Evolutionary conservation across 2,888 invertebrate genomes (phyloP).

Genomic region (Chrysina gloriosa): DNA sequence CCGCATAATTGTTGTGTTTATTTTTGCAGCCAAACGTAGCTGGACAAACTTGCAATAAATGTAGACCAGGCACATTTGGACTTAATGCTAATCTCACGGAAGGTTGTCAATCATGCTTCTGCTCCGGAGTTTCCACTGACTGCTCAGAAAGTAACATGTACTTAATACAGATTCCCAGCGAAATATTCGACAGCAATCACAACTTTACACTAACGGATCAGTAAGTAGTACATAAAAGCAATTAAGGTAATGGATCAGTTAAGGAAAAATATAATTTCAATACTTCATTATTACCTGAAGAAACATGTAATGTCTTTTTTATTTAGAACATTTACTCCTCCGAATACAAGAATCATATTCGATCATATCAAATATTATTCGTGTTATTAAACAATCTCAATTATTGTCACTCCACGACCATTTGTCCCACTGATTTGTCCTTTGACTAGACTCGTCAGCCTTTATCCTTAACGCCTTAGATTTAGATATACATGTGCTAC

Average conservation of each 20-base stretch:
- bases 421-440: no score
- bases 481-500: no score
- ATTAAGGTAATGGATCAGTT: not conserved
- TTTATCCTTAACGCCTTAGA: no score
- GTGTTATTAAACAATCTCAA: no score
- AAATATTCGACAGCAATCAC: slow-evolving; percentile 68
- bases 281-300: no score
- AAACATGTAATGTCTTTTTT: no score
- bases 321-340: no score
- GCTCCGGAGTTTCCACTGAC: slow-evolving; percentile 81
- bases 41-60: slow-evolving; percentile 82
- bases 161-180: slow-evolving; percentile 75
- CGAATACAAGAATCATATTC: no score
- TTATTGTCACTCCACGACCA: no score
- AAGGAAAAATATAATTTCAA: not conserved
- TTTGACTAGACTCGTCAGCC: no score
- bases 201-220: slow-evolving; percentile 75
- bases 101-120: slow-evolving; percentile 90
- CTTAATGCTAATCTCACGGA: slow-evolving; percentile 75
- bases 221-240: slow-evolving; percentile 58
- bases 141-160: slow-evolving; percentile 79
- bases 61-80: slow-evolving; percentile 83
- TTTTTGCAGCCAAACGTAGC: slow-evolving; percentile 75
- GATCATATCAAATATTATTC: no score
- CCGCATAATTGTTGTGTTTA: no score